Percentiles rank a stretch among this genome's conserved stretches.
phyloP scores from a whole-genome alignment of 1,140 invertebrate genomes.

The Drosophila littoralis region DNA sequence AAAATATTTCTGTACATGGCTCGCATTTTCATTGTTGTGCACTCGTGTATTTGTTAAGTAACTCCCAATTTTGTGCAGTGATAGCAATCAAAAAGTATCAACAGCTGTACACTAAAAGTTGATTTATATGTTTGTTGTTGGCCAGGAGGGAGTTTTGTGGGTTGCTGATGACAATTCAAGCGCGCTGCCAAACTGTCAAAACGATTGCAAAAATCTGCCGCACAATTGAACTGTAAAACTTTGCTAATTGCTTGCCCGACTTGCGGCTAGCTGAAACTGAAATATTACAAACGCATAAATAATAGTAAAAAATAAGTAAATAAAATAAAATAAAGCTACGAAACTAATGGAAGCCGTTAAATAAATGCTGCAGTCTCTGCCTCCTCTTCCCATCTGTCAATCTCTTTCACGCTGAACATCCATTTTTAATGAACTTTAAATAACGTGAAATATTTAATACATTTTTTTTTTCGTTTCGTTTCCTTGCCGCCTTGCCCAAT shows the following conservation, averaged over 20 bases:
- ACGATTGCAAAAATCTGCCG: slow-evolving; percentile 26
- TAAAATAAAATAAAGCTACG: not conserved
- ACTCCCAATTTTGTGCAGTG: slow-evolving; percentile 29
- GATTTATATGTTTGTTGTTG: slow-evolving; percentile 49
- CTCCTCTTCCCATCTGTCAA: not conserved
- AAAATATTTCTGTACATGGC: slow-evolving; percentile 12
- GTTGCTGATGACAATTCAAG: slow-evolving; percentile 32
- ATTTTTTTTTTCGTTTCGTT: slow-evolving; percentile 41
- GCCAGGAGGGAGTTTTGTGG: slow-evolving; percentile 12
- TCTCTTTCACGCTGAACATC: slow-evolving; percentile 23
- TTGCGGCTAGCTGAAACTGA: not conserved
- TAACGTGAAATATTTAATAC: slow-evolving; percentile 66
- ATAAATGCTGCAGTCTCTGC: not conserved
- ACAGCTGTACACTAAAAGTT: slow-evolving; percentile 58
- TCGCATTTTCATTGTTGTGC: not conserved
- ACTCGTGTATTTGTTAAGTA: slow-evolving; percentile 6
- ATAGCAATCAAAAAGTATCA: slow-evolving; percentile 54
- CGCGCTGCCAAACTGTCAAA: slow-evolving; percentile 25
- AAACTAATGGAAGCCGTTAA: not conserved
- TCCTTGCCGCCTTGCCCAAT: slow-evolving; percentile 27
- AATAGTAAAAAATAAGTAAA: slow-evolving; percentile 16
- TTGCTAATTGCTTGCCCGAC: slow-evolving; percentile 49
- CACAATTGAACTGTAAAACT: slow-evolving; percentile 50
- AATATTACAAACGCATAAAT: slow-evolving; percentile 9
- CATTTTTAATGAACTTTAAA: slow-evolving; percentile 74